Conservation (phyloP, 2,113 vertebrate species). For the Eudyptes chrysolophus region DNA sequence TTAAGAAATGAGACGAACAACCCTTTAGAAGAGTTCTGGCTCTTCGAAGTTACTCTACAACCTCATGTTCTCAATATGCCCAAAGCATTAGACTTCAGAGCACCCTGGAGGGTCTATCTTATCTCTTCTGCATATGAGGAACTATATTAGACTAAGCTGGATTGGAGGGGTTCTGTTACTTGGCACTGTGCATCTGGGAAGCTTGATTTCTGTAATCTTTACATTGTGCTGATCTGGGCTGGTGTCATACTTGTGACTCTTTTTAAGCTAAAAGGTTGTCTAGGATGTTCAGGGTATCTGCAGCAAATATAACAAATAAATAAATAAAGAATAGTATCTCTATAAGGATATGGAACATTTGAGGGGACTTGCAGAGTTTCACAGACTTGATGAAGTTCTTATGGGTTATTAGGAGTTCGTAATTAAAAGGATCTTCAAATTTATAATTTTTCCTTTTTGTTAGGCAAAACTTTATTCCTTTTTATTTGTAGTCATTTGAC, state of each 20-base stretch:
- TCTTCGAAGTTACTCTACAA: background rate
- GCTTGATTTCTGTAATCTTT: background rate
- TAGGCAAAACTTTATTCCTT: background rate
- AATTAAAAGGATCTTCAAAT: background rate
- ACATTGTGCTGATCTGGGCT: background rate
- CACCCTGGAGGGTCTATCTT: background rate
- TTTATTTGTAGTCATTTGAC: background rate
- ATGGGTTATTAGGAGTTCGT: background rate
- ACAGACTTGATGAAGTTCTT: background rate
- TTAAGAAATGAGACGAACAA: background rate
- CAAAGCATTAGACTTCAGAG: background rate
- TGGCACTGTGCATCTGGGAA: background rate
- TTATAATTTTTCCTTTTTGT: background rate
- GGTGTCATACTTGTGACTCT: background rate
- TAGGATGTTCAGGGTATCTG: background rate
- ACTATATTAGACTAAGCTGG: background rate
- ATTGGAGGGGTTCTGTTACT: background rate
- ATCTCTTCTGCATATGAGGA: background rate
- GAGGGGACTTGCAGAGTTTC: background rate
- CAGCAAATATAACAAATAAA: background rate
- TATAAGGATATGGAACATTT: background rate
- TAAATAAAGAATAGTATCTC: background rate
- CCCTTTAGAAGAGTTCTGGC: background rate
- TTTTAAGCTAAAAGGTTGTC: background rate
- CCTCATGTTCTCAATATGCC: slow-evolving; percentile 13